These are phyloP conservation scores for Pinctada fucata DNA, from an alignment of 2,888 invertebrate species.

Conservation along the genomic window DNA sequence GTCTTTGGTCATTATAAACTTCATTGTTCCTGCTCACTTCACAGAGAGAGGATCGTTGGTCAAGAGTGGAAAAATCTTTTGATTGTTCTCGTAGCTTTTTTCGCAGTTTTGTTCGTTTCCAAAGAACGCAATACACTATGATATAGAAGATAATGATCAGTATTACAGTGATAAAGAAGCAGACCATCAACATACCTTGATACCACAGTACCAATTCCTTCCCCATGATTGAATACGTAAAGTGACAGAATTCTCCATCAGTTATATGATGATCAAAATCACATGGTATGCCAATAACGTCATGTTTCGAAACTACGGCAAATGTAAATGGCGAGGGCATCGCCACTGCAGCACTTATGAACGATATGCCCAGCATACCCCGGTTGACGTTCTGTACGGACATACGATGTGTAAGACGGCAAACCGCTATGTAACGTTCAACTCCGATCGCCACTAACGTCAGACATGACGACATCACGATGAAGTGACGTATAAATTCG, in stretches of 20 bases:
- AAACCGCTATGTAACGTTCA: slow-evolving; percentile 65
- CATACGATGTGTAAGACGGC: slow-evolving; percentile 53
- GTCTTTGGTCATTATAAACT: slow-evolving; percentile 5
- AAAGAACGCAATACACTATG: slow-evolving; percentile 58
- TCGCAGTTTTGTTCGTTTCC: slow-evolving; percentile 53
- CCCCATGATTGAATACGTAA: slow-evolving; percentile 57
- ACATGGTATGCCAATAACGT: slow-evolving; percentile 53
- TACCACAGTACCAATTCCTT: slow-evolving; percentile 48
- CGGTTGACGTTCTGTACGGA: slow-evolving; percentile 51
- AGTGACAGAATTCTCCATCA: slow-evolving; percentile 57
- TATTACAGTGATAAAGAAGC: slow-evolving; percentile 50
- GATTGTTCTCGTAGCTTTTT: not conserved
- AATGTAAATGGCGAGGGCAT: slow-evolving; percentile 58
- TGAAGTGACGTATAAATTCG: slow-evolving; percentile 61
- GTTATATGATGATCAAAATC: slow-evolving; percentile 47
- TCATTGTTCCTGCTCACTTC: not conserved
- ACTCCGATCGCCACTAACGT: slow-evolving; percentile 63
- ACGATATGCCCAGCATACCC: slow-evolving; percentile 50
- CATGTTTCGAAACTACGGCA: slow-evolving; percentile 53
- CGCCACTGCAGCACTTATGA: slow-evolving; percentile 50
- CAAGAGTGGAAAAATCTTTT: slow-evolving; percentile 10
- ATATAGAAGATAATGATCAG: slow-evolving; percentile 59
- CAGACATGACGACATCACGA: slow-evolving; percentile 53
- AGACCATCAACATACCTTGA: slow-evolving; percentile 50
- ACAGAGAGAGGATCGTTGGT: slow-evolving; percentile 12